Evolutionary conservation across 2,113 vertebrate genomes (phyloP).

Genomic region (Puffinus mauretanicus): DNA sequence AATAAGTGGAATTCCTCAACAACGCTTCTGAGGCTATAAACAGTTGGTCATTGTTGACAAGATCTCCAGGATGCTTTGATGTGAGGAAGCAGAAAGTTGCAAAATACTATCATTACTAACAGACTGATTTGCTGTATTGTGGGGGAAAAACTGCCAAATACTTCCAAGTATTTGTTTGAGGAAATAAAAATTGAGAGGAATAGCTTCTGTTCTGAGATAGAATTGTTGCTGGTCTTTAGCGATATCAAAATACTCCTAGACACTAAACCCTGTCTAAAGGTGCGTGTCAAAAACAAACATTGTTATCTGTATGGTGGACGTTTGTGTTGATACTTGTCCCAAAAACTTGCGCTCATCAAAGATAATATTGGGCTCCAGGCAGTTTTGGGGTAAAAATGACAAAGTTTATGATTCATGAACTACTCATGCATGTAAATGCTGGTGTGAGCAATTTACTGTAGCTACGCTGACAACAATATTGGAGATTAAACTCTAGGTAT

Average conservation of each 20-base stretch:
- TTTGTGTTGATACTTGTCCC: not conserved
- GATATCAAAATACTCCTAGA: not conserved
- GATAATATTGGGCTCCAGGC: not conserved
- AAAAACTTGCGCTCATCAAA: not conserved
- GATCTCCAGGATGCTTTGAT: conserved; percentile 30
- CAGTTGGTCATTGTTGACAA: conserved; percentile 5
- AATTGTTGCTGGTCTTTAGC: not conserved
- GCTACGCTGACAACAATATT: rapidly evolving
- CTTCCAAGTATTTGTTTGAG: not conserved
- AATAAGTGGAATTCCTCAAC: not conserved
- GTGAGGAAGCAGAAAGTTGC: conserved; percentile 13
- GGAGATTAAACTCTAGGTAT: not conserved
- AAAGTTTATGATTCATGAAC: not conserved
- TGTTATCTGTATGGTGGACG: not conserved
- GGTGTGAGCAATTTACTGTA: not conserved
- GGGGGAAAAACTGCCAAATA: not conserved
- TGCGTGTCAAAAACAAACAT: not conserved
- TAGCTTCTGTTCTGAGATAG: not conserved
- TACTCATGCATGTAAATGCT: not conserved
- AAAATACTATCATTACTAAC: not conserved
- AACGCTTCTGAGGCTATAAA: not conserved
- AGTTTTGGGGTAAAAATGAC: not conserved
- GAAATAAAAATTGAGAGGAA: not conserved
- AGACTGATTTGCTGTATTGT: not conserved
- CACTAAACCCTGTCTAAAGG: not conserved